Evolutionary conservation across 2,113 vertebrate genomes (phyloP).

Genomic region (Vireo altiloquus): DNA sequence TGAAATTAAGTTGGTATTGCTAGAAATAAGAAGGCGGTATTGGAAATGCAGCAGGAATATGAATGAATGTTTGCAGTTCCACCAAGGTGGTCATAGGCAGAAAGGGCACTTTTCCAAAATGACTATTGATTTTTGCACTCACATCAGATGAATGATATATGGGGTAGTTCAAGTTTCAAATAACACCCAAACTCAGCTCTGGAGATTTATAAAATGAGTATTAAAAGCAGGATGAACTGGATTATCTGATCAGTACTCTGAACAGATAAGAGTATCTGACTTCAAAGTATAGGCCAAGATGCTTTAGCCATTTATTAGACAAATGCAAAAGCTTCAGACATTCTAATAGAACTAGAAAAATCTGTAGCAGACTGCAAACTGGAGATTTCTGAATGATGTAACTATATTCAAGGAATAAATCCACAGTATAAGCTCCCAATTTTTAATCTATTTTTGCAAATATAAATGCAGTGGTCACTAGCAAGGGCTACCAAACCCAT

Average conservation of each 20-base stretch:
- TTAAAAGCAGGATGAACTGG: neutral
- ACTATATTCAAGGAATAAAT: neutral
- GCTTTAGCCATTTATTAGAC: neutral
- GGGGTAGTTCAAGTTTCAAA: neutral
- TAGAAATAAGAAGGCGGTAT: constrained; percentile 8
- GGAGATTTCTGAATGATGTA: neutral
- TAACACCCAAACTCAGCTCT: neutral
- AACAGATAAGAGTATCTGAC: neutral
- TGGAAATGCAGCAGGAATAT: constrained; percentile 24
- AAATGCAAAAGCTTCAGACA: neutral
- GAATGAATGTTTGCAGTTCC: constrained; percentile 31
- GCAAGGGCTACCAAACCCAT: neutral
- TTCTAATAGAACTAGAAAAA: neutral
- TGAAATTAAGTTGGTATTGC: constrained; percentile 52
- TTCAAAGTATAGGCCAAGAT: neutral
- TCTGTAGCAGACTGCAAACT: neutral
- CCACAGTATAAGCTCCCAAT: neutral
- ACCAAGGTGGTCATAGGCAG: constrained; percentile 22
- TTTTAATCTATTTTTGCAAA: neutral
- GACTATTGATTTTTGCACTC: constrained; percentile 14
- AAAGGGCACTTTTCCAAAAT: constrained; percentile 27
- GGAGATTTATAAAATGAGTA: constrained; percentile 6
- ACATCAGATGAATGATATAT: neutral
- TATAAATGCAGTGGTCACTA: neutral
- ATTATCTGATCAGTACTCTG: neutral